phyloP scores from a whole-genome alignment of 2,113 vertebrate species.

The Leptocoma aspasia region DNA sequence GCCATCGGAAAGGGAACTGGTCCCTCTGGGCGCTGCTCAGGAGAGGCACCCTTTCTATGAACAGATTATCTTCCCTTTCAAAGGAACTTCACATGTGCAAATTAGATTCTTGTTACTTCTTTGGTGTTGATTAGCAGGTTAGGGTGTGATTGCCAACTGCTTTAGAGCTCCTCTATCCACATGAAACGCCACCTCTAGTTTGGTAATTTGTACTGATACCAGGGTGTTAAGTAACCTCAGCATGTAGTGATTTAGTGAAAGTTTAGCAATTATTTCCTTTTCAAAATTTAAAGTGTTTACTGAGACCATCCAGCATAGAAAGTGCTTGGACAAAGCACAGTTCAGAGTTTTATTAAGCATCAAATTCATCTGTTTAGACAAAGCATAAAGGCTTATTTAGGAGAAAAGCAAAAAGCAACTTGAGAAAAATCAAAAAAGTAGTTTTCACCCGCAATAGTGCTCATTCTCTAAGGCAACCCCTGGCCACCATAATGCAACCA shows the following conservation, averaged over 20 bases:
- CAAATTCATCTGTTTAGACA: constrained; percentile 20
- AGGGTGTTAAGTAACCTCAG: background rate
- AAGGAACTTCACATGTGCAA: background rate
- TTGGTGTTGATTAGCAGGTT: constrained; percentile 21
- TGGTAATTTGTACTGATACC: background rate
- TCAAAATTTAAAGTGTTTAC: constrained; percentile 18
- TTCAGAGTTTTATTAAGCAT: background rate
- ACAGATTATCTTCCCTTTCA: background rate
- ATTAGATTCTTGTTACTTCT: constrained; percentile 28
- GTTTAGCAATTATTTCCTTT: background rate
- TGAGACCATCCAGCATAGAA: background rate
- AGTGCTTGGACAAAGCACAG: background rate
- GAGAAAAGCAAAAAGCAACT: constrained; percentile 14
- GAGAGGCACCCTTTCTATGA: background rate
- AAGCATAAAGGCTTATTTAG: constrained; percentile 17
- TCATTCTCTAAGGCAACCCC: background rate
- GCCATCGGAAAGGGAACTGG: background rate
- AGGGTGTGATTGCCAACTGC: background rate
- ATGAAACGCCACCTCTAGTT: background rate
- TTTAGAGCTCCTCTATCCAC: background rate
- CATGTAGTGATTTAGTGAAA: background rate
- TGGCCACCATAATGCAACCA: constrained; percentile 10
- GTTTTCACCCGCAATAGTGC: constrained; percentile 21
- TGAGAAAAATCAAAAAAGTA: constrained; percentile 12
- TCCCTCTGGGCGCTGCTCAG: background rate